phyloP scores from a whole-genome alignment of 2,113 vertebrate species.

The Leptosomus discolor region DNA sequence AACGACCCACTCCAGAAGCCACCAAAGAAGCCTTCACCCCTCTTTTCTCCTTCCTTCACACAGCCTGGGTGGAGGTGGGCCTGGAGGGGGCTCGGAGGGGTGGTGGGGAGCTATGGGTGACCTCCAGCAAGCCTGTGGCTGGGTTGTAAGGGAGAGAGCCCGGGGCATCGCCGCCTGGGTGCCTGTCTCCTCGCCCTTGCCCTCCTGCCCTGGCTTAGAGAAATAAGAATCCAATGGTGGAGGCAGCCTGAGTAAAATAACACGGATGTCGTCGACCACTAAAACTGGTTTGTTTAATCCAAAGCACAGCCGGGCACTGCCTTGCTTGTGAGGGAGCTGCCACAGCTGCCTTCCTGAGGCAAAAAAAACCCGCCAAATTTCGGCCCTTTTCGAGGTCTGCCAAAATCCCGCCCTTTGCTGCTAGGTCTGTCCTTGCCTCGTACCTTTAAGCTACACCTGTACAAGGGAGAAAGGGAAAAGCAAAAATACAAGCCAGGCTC shows the following conservation, averaged over 20 bases:
- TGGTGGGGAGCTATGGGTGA: neutral
- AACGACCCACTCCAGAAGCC: neutral
- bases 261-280: rapidly evolving
- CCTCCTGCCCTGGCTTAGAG: neutral
- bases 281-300: neutral
- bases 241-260: neutral
- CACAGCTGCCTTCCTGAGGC: neutral
- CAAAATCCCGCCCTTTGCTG: neutral
- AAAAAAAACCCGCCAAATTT: neutral
- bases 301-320: neutral
- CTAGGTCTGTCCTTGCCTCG: neutral
- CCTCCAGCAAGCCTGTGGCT: neutral
- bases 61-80: neutral
- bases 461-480: neutral
- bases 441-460: neutral
- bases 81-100: neutral
- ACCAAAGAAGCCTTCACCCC: neutral
- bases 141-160: neutral
- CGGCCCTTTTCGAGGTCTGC: neutral
- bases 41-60: neutral
- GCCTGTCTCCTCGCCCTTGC: neutral
- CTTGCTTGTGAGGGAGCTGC: neutral
- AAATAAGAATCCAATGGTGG: rapidly evolving
- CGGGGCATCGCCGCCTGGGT: rapidly evolving
- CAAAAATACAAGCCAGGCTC: neutral